Percentiles rank a stretch among this genome's conserved stretches.
phyloP scores from a whole-genome alignment of 2,888 invertebrate species.

The Campopleginae sp. region DNA sequence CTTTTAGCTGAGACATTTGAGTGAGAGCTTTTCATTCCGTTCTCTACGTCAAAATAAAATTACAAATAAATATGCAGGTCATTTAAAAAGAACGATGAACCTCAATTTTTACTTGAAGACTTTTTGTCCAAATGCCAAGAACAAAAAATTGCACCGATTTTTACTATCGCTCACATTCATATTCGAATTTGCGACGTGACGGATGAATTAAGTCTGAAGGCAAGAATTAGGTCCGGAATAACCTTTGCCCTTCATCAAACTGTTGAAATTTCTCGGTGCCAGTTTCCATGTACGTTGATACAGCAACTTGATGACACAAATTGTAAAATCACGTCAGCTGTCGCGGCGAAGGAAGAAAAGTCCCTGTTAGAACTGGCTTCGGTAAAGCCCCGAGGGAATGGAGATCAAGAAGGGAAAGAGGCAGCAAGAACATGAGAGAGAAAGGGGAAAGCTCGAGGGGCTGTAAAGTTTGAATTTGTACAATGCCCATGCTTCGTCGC shows the following conservation, averaged over 20 bases:
- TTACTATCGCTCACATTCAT: not conserved
- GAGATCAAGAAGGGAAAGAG: not conserved
- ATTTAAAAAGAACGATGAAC: not conserved
- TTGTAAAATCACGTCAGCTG: constrained; percentile 49
- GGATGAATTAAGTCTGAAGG: not conserved
- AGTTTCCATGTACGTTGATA: not conserved
- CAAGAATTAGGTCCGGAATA: not conserved
- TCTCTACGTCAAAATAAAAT: not conserved
- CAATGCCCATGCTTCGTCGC: constrained; percentile 2
- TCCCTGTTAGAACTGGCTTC: constrained; percentile 28
- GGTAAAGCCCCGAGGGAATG: constrained; percentile 35
- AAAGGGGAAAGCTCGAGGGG: constrained; percentile 6
- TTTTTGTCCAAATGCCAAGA: not conserved
- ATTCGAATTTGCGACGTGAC: not conserved
- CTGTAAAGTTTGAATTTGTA: not conserved
- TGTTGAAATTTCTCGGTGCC: not conserved
- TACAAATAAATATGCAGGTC: not conserved
- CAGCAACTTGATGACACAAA: constrained; percentile 28
- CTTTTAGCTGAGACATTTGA: not conserved
- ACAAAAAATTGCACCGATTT: not conserved
- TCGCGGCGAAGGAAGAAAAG: not conserved
- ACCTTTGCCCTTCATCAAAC: no score
- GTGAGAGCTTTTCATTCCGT: not conserved
- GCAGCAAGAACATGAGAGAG: not conserved
- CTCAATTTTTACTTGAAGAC: not conserved